A percentile compares a stretch with the other conserved stretches of the same genome.
Evolutionary conservation across 2,888 invertebrate genomes (phyloP).

Genomic region (Cordilura impudica): DNA sequence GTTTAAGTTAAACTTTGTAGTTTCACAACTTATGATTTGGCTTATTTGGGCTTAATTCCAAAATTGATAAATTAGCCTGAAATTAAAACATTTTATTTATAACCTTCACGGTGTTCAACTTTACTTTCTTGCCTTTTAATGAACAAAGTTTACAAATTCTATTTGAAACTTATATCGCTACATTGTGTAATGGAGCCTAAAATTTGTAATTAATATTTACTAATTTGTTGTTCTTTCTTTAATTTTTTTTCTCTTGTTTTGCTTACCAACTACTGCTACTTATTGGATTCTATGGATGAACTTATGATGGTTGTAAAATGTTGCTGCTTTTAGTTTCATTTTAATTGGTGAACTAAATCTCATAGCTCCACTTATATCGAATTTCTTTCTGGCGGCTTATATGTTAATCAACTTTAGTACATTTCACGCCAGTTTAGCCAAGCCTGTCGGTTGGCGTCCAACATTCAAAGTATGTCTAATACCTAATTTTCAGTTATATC

Average conservation of each 20-base stretch:
- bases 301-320: not conserved
- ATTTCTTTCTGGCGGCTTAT: slow-evolving; percentile 95
- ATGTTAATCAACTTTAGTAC: slow-evolving; percentile 96
- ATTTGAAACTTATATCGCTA: too few relatives aligned
- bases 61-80: too few relatives aligned
- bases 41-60: too few relatives aligned
- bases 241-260: slow-evolving; percentile 2
- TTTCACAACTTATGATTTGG: too few relatives aligned
- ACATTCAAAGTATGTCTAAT: slow-evolving; percentile 87
- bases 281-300: not conserved
- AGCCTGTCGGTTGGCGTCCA: slow-evolving; percentile 93
- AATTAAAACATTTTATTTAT: too few relatives aligned
- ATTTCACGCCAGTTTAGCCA: slow-evolving; percentile 93
- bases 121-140: too few relatives aligned
- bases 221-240: not conserved
- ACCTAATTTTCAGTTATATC: not conserved
- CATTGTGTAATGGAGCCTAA: not conserved
- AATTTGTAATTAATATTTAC: not conserved
- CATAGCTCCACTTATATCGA: slow-evolving; percentile 94
- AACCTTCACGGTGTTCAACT: too few relatives aligned
- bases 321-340: slow-evolving; percentile 72
- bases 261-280: not conserved
- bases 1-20: too few relatives aligned
- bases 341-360: slow-evolving; percentile 88
- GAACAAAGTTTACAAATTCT: too few relatives aligned